Evolutionary conservation across 2,113 vertebrate genomes (phyloP).

Genomic region (Rhabdornis inornatus): DNA sequence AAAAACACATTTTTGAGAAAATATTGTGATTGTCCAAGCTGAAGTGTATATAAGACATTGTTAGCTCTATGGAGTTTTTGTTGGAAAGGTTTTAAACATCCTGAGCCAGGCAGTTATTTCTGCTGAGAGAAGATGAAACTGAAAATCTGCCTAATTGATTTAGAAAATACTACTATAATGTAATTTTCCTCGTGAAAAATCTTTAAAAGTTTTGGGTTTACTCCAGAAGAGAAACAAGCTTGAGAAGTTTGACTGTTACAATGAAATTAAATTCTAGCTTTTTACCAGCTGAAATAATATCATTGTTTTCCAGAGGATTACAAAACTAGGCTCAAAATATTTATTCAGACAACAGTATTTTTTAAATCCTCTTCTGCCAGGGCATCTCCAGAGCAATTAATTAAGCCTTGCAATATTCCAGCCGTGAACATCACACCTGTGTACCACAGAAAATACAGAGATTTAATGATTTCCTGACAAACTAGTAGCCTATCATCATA

Average conservation of each 20-base stretch:
- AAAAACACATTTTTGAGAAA: not conserved
- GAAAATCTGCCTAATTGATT: not conserved
- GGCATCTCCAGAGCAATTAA: not conserved
- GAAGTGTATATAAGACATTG: not conserved
- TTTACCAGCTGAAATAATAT: not conserved
- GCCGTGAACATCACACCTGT: not conserved
- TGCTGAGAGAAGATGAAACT: not conserved
- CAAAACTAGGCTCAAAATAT: not conserved
- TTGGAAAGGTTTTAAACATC: not conserved
- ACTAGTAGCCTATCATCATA: not conserved
- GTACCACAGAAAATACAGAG: not conserved
- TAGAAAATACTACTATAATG: not conserved
- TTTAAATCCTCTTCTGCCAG: not conserved
- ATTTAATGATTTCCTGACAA: not conserved
- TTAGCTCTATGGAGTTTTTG: not conserved
- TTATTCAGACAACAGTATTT: not conserved
- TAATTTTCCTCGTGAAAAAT: not conserved
- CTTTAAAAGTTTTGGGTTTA: not conserved
- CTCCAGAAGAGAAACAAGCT: not conserved
- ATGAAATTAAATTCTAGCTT: not conserved
- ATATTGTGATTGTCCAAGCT: not conserved
- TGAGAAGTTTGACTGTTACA: not conserved
- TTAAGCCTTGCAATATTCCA: not conserved
- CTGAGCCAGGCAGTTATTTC: not conserved
- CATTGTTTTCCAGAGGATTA: not conserved